A percentile compares a stretch with the other conserved stretches of the same genome.
These are phyloP conservation scores for Lissonota sp. DNA, from an alignment of 2,888 invertebrate species.

Conservation along the genomic window DNA sequence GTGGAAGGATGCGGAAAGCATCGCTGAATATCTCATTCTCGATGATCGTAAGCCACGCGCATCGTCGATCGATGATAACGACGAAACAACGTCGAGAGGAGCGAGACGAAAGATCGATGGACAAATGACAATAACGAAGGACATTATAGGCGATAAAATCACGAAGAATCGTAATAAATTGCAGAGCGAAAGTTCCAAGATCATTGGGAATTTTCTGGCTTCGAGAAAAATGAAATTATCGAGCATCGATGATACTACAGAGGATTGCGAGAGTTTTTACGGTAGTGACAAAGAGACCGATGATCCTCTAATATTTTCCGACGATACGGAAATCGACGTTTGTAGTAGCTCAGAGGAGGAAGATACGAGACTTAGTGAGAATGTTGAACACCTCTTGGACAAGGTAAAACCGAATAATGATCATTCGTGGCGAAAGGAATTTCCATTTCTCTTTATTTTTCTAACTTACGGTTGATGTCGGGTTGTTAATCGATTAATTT, in stretches of 20 bases:
- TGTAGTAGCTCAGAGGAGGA: conserved; percentile 82
- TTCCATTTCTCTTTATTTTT: no score
- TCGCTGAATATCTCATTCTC: conserved; percentile 80
- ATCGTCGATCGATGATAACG: conserved; percentile 54
- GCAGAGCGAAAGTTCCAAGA: conserved; percentile 71
- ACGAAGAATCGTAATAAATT: conserved; percentile 74
- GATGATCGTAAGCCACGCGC: conserved; percentile 81
- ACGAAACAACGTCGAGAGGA: conserved; percentile 10
- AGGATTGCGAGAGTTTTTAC: conserved; percentile 86
- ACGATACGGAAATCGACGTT: conserved; percentile 85
- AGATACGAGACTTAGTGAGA: conserved; percentile 75
- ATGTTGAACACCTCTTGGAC: conserved; percentile 80
- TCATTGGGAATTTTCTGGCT: conserved; percentile 47
- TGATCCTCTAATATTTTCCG: conserved; percentile 87
- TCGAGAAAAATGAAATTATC: conserved; percentile 66
- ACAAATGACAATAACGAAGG: conserved; percentile 79
- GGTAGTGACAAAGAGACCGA: conserved; percentile 87
- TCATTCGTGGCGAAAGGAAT: neutral
- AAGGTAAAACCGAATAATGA: conserved; percentile 72
- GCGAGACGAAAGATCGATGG: conserved; percentile 37
- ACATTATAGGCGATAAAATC: conserved; percentile 74
- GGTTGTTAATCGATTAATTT: no score
- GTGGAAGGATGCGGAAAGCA: conserved; percentile 77
- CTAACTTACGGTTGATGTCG: no score
- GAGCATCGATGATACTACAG: conserved; percentile 74